Conservation (phyloP, 2,797 vertebrate genomes). For the Miopithecus talapoin region DNA sequence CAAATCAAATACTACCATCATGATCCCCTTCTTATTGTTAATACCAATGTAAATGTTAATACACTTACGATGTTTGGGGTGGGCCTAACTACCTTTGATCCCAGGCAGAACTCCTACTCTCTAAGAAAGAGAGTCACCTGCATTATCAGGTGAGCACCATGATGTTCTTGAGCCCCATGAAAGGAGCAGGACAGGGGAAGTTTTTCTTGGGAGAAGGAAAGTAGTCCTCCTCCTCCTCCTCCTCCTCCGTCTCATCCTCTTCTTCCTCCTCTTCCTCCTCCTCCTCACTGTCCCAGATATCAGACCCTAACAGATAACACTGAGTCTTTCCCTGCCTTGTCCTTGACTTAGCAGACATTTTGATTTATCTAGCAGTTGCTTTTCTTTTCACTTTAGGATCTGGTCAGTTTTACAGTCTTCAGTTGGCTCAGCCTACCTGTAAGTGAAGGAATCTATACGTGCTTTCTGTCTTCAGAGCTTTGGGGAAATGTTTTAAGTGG, state of each 20-base stretch:
- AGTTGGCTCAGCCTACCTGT: not conserved
- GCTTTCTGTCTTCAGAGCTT: conserved; percentile 37
- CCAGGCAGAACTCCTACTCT: not conserved
- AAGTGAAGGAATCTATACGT: conserved; percentile 74
- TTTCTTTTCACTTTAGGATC: not conserved
- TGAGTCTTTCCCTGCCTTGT: not conserved
- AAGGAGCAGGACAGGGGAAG: not conserved
- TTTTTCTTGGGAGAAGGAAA: not conserved
- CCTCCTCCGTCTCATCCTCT: rapidly evolving
- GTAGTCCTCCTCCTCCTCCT: not conserved
- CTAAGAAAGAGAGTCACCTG: not conserved
- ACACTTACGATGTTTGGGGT: rapidly evolving
- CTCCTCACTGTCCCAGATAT: not conserved
- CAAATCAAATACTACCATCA: not conserved
- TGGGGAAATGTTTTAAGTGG: conserved; percentile 77
- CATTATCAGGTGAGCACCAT: not conserved
- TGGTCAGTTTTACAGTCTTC: not conserved
- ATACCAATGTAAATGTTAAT: not conserved
- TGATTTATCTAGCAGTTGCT: not conserved
- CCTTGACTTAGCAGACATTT: not conserved
- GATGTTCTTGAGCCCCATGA: not conserved
- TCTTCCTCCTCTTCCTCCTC: not conserved
- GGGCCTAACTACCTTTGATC: not conserved
- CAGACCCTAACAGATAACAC: not conserved
- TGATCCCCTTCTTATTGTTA: rapidly evolving